Evolutionary conservation across 35 echinoderm and acorn worm genomes (phyloP).

Genomic region (Apostichopus japonicus): DNA sequence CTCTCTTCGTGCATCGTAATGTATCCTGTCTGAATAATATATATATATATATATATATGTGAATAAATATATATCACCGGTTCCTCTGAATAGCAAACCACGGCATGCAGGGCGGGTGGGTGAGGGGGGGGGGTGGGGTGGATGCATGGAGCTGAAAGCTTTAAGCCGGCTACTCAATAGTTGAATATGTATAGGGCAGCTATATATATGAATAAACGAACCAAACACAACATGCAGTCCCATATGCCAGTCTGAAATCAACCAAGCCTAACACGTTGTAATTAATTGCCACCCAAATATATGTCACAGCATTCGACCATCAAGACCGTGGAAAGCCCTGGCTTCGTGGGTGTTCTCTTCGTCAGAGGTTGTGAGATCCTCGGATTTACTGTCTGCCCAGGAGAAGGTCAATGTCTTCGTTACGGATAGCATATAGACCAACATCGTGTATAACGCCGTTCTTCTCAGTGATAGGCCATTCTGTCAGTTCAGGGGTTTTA

Average conservation of each 20-base stretch:
- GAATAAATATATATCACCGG: neutral
- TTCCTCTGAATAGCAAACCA: neutral
- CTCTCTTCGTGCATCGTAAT: neutral
- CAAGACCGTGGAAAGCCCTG: constrained; percentile 9
- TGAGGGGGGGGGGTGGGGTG: too few relatives aligned
- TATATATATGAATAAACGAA: too few relatives aligned
- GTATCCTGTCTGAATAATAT: neutral
- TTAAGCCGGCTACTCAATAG: too few relatives aligned
- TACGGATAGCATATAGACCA: neutral
- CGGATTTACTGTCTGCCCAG: constrained; percentile 7
- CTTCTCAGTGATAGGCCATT: constrained; percentile 33
- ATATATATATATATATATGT: too few relatives aligned
- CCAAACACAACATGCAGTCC: neutral
- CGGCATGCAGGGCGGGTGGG: too few relatives aligned
- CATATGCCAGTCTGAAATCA: constrained; percentile 4
- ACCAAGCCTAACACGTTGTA: constrained; percentile 19
- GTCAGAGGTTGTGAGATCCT: neutral
- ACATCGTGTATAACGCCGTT: neutral
- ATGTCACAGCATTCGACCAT: constrained; percentile 32
- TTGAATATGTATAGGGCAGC: too few relatives aligned
- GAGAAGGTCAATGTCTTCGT: constrained; percentile 40
- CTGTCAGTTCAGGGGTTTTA: neutral
- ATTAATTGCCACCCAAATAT: constrained; percentile 56
- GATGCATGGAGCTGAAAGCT: too few relatives aligned
- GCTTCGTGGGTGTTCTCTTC: constrained; percentile 30